These are phyloP conservation scores for Drosophila ercepeae DNA, from an alignment of 1,140 invertebrate genomes.

Conservation along the genomic window DNA sequence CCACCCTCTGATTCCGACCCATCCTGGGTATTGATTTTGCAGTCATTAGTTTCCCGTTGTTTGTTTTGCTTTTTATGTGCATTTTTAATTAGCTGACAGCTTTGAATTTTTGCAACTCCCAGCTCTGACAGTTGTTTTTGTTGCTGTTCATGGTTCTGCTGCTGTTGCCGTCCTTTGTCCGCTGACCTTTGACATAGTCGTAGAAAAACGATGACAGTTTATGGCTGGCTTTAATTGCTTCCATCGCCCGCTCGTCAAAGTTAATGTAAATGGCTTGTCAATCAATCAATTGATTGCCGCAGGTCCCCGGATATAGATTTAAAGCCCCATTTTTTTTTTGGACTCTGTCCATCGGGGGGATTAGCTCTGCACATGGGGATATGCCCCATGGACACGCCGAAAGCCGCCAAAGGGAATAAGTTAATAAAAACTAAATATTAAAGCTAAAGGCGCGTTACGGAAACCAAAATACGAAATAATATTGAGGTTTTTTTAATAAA, in stretches of 20 bases:
- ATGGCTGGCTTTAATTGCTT: slow-evolving; percentile 53
- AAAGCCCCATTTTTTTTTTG: slow-evolving; percentile 33
- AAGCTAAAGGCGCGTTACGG: background rate
- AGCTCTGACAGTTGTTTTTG: slow-evolving; percentile 14
- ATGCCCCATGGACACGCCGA: background rate
- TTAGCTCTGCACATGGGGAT: slow-evolving; percentile 10
- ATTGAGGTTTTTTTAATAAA: background rate
- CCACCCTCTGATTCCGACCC: background rate
- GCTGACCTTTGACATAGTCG: slow-evolving; percentile 46
- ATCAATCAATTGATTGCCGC: slow-evolving; percentile 61
- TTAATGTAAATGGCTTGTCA: slow-evolving; percentile 72
- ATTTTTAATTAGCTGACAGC: slow-evolving; percentile 78
- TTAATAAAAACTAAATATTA: background rate
- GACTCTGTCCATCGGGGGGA: slow-evolving; percentile 2
- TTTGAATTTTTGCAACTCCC: slow-evolving; percentile 45
- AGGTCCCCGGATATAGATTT: slow-evolving; percentile 46
- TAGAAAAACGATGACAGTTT: slow-evolving; percentile 49
- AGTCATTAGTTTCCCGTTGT: slow-evolving; percentile 62
- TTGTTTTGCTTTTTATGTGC: slow-evolving; percentile 66
- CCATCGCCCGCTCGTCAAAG: slow-evolving; percentile 44
- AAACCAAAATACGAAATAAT: background rate
- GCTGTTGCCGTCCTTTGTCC: slow-evolving; percentile 5
- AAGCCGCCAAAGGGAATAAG: slow-evolving; percentile 9
- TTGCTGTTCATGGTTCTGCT: slow-evolving; percentile 12
- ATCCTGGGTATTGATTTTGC: slow-evolving; percentile 61